Evolutionary conservation across 2,797 vertebrate genomes (phyloP), one percentile per base, ranked within the genome.

Genomic region (Mallotus villosus): DNA sequence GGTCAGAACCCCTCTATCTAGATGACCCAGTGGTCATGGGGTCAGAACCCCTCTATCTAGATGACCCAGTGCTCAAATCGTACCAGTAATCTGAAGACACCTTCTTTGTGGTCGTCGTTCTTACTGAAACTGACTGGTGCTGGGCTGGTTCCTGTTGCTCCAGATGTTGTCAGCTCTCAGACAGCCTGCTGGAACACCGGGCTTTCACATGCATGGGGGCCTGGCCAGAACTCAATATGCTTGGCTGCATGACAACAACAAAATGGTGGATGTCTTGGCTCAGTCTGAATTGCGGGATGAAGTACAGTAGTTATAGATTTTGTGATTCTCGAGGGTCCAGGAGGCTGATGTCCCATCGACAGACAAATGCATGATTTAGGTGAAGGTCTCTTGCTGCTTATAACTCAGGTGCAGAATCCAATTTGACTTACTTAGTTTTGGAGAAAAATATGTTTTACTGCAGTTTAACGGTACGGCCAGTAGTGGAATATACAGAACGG

Each of bases 81-180:
- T 49, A 22, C 63, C 63, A 17, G 41, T 49, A 25, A 49, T 32
- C 27, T 37, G 67, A 22, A 55, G 49, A 25, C 41, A 59, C 74
- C 61, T 79, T 80, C 74, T 87, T 87, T 88, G 82, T 88, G 85
- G 74, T 83, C 71, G 68, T 78, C 66, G 74, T 80, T 80, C 81
- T 90, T 92, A 89, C 92, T 92, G 92, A 90, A 90, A 90, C 89
- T 88, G 88, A 90, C 87, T 84, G 86, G 90, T 80, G 51, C 49
- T 17, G 24, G n/a, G 27, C 67, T 32, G 25, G 19, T 53, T 5
- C 79, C 86, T 22, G 9, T 21, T 71, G 82, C 85, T 86, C 88
- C 84, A 89, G 73, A 83, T 82, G 83, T 79, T 77, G 74, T 80
- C 80, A 79, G 75, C 75, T 21, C 51, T 53, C 51, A 55, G 46